Base-by-base conservation (phyloP, 2,797 vertebrate species). In the Vultur gryphus region DNA sequence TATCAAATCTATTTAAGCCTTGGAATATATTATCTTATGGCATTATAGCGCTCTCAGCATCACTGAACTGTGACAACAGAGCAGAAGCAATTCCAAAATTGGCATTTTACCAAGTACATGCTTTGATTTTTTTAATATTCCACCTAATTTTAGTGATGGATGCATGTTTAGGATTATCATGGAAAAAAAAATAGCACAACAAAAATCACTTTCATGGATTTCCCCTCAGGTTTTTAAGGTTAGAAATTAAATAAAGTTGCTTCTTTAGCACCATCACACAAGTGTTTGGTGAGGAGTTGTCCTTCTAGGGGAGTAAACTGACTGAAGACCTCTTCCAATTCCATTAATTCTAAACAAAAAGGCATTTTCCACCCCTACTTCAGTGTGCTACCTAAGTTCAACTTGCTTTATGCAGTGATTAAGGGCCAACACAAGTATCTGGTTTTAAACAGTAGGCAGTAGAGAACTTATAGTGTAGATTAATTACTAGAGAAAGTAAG, bases 81-180 rank as follows among this genome's bases (percentile, higher is more conserved):
- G 11, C 5, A 85, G 78, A 91, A 79, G 24, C 8, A 91, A 76
- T 75, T 84, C 85, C 17, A 19, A 71, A 69, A 61, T 33, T 65
- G 54, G 25, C 13, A 54, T 81, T 91, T 90, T 82, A 51, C 54
- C 39, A 84, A 90, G 18, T 75, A 71, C 41, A 39, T 71, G 17
- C 3, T 86, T 78, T 71, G 9, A 28, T 71, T 90, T 95, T 95
- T 81, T 93, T 4, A 75, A 84, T 78, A 91, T 65, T 84, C 10
- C 3, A 33, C 11, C 9, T 81, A 67, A 75, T 84, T 93, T 88
- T 64, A 58, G 5, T 62, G 31, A 76, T 25, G 17, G 10, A 54
- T 71, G 10, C 4, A 14, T 54, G 6, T 72, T 70, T 91, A 67
- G 15, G 21, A 51, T 81, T 79, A 81, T 59, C 10, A 46, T 25